Base-by-base conservation (phyloP, 2,888 invertebrate genomes). In the Andrena praecox region DNA sequence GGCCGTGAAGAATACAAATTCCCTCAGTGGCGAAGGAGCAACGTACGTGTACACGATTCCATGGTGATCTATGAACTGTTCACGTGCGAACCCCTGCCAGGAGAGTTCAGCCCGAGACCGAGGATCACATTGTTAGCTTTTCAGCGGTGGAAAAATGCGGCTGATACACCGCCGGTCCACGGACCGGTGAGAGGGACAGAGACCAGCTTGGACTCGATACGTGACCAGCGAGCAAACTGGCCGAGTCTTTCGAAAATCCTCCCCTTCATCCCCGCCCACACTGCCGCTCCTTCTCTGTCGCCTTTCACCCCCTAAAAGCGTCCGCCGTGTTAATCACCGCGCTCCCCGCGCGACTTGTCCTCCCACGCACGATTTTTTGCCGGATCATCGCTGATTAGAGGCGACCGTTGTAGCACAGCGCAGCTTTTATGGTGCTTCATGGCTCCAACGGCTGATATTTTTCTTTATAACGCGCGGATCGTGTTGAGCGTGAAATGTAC, bases 51-150 rank as follows among this genome's bases (percentile, higher is more conserved):
- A 35, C 64, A 20, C 59, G 78, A 77, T 79, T 56, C 59, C 48
- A 7, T 6, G 68, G 27, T 73, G 80, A 81, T 82, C 56, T 73
- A 80, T 63, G 80, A 81, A 81, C 82, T 63, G 80, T 81, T 80
- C 81, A 56, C 73, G 54, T 48, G 60, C 24, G 72, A 80, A 72
- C 33, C 60, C 33, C 33, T 31, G 68, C 33, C 33, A 16, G 33
- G 33, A 63, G 69, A 75, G 68, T 75, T 75, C 76, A 29, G n/a
- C n/a, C 52, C 77, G 67, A 84, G 87, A 88, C 87, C 86, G 83
- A 81, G 87, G 87, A 86, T 90, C 85, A 85, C 85, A 89, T 90
- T 90, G 90, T 91, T 90, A 84, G 87, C 77, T 87, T 82, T 85
- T 81, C 85, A 77, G 74, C 82, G 80, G 68, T 64, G 42, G 48